Conservation (phyloP, 2,888 invertebrate genomes). For the Corbicula japonica region DNA sequence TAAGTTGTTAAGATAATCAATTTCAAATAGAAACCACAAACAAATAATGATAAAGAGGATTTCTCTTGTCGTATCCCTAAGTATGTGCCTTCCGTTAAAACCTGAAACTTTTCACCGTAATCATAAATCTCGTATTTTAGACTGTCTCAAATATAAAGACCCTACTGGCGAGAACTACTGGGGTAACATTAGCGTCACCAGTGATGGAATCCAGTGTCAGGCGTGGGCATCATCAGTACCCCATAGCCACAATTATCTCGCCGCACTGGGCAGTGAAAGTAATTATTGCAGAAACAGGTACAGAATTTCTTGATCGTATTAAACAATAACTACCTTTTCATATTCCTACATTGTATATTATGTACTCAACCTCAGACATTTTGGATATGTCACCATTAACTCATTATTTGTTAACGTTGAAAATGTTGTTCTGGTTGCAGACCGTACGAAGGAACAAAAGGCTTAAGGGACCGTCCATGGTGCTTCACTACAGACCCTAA, state of each 20-base stretch:
- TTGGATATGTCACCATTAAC: not conserved
- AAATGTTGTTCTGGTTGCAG: not conserved
- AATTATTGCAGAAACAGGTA: slow-evolving; percentile 30
- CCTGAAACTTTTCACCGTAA: no score
- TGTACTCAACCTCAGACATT: not conserved
- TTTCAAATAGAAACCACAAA: no score
- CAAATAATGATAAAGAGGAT: no score
- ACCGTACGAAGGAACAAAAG: not conserved
- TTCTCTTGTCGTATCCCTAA: no score
- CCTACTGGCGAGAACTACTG: slow-evolving; percentile 1
- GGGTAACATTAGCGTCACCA: not conserved
- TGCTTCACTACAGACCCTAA: slow-evolving; percentile 32
- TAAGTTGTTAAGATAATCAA: no score
- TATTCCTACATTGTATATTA: not conserved
- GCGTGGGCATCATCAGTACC: not conserved
- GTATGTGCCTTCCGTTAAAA: no score
- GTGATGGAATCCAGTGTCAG: slow-evolving; percentile 3
- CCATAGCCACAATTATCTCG: not conserved
- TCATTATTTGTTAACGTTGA: not conserved
- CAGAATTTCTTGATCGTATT: not conserved
- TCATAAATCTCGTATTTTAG: not conserved
- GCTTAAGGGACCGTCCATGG: slow-evolving; percentile 14
- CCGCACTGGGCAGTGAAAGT: not conserved
- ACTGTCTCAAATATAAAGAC: slow-evolving; percentile 4
- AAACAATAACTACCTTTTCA: not conserved